These are phyloP conservation scores for Galagoides demidoff DNA, from an alignment of 2,797 vertebrate genomes.

Conservation along the genomic window DNA sequence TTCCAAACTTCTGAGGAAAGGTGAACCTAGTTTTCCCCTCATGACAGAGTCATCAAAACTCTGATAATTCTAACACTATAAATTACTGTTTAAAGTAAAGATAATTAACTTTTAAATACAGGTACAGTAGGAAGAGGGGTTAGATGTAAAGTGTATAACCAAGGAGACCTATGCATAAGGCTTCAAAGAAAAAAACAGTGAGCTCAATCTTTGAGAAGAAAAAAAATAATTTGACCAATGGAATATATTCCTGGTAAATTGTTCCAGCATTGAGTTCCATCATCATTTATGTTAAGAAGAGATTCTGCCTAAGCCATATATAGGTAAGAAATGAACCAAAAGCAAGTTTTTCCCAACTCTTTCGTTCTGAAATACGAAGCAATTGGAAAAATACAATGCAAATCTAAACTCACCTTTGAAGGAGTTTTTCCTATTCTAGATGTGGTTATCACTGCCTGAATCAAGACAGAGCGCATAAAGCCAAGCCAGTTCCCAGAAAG, in stretches of 20 bases:
- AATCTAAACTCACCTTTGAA: conserved; percentile 12
- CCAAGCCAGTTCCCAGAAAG: background rate
- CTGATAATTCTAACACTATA: background rate
- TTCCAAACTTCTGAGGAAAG: conserved; percentile 50
- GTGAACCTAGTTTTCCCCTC: background rate
- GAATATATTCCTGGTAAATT: conserved; percentile 49
- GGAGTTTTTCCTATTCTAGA: background rate
- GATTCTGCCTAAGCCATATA: conserved; percentile 60
- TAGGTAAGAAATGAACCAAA: conserved; percentile 44
- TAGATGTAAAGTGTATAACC: conserved; percentile 6
- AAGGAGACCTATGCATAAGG: background rate
- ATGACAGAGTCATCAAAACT: background rate
- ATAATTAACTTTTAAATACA: background rate
- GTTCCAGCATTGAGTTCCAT: conserved; percentile 1
- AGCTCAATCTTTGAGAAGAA: background rate
- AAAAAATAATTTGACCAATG: conserved; percentile 34
- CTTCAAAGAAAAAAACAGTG: background rate
- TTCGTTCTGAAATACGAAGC: conserved; percentile 24
- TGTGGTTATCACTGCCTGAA: background rate
- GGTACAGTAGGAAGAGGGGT: background rate
- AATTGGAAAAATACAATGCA: conserved; percentile 30
- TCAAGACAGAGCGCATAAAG: conserved; percentile 5
- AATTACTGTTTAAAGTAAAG: conserved; percentile 45
- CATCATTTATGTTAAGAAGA: conserved; percentile 41
- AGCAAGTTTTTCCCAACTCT: conserved; percentile 30